phyloP scores from a whole-genome alignment of 2,113 vertebrate genomes.

The Apaloderma vittatum region DNA sequence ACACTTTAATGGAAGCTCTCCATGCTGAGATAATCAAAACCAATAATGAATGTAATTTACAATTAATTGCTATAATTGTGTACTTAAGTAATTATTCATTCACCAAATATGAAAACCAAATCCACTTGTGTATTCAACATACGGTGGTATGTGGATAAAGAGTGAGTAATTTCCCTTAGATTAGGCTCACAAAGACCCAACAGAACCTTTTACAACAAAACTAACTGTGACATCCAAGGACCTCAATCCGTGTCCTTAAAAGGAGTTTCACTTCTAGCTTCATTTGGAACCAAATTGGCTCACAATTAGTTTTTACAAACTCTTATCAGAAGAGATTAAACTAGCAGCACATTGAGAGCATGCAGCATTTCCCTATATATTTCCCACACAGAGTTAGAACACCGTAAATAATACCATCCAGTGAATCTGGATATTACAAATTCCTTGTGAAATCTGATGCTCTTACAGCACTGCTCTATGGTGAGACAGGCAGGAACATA shows the following conservation, averaged over 20 bases:
- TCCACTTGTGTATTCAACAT: neutral
- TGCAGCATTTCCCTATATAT: neutral
- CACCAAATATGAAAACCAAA: neutral
- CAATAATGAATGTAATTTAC: neutral
- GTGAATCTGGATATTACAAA: conserved; percentile 26
- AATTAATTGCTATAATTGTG: neutral
- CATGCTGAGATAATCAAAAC: neutral
- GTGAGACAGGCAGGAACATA: neutral
- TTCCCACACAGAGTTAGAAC: neutral
- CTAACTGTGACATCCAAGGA: neutral
- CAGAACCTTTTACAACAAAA: neutral
- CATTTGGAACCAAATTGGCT: neutral
- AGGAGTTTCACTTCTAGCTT: neutral
- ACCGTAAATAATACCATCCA: conserved; percentile 7
- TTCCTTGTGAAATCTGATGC: conserved; percentile 55
- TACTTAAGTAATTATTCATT: conserved; percentile 24
- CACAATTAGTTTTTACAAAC: neutral
- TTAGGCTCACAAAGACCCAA: neutral
- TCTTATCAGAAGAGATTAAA: neutral
- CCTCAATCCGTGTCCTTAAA: neutral
- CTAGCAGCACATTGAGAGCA: neutral
- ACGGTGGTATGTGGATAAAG: neutral
- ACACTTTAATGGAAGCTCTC: neutral
- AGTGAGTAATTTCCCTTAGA: neutral
- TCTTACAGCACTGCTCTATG: neutral